phyloP scores from a whole-genome alignment of 2,113 vertebrate species.

The Piprites chloris region DNA sequence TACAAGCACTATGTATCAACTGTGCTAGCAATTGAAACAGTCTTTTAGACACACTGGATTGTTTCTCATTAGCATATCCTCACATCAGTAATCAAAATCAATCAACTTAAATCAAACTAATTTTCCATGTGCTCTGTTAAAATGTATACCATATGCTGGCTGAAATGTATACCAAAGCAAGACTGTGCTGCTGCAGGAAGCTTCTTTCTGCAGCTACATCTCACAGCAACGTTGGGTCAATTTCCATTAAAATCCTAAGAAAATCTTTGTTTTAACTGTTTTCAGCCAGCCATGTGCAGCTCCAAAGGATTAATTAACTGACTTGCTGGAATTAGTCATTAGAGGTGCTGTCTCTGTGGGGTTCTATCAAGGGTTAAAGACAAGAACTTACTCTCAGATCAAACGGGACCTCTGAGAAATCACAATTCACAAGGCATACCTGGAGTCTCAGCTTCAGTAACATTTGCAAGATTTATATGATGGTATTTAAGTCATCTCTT shows the following conservation, averaged over 20 bases:
- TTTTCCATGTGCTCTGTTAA: slow-evolving; percentile 16
- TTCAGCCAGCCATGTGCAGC: background rate
- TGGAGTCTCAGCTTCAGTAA: background rate
- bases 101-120: slow-evolving; percentile 44
- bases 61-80: slow-evolving; percentile 46
- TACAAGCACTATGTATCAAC: background rate
- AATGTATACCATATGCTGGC: slow-evolving; percentile 5
- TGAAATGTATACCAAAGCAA: background rate
- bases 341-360: background rate
- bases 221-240: background rate
- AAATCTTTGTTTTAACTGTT: background rate
- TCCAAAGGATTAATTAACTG: background rate
- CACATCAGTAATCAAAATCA: slow-evolving; percentile 44
- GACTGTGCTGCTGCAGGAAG: background rate
- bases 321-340: background rate
- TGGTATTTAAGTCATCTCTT: background rate
- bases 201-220: background rate
- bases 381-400: background rate
- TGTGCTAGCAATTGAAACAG: background rate
- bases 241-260: background rate
- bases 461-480: slow-evolving; percentile 1
- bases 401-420: background rate
- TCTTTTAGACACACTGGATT: slow-evolving; percentile 11
- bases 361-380: background rate
- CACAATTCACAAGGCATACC: background rate